Conservation (phyloP, 35 echinoderm and acorn worm genomes). For the Antedon bifida region DNA sequence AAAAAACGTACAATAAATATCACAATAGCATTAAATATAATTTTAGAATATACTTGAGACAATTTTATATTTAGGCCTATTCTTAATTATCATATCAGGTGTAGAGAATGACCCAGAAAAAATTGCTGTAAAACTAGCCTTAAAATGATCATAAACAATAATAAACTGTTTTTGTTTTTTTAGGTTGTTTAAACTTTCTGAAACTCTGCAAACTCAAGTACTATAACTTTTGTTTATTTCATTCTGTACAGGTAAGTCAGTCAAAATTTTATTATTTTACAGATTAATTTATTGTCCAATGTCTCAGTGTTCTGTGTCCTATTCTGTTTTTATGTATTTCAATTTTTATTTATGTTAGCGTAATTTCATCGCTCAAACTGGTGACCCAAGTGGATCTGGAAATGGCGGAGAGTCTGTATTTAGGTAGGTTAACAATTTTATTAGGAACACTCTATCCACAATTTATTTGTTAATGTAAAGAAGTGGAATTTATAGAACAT, state of each 20-base stretch:
- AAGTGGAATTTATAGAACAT: not conserved
- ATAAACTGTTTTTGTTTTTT: not conserved
- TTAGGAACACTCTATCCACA: not conserved
- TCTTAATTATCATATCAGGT: no score
- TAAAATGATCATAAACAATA: no score
- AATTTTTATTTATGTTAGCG: conserved; percentile 25
- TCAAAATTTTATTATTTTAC: not conserved
- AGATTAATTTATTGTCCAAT: no score
- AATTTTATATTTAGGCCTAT: no score
- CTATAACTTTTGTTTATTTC: not conserved
- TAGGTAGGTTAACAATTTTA: conserved; percentile 44
- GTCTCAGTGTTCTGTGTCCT: no score
- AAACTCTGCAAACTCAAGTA: not conserved
- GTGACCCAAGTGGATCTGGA: conserved; percentile 76
- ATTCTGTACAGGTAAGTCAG: not conserved
- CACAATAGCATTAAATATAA: no score
- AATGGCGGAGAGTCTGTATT: conserved; percentile 71
- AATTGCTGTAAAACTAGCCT: no score
- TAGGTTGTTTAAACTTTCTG: not conserved
- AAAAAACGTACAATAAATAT: no score
- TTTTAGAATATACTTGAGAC: no score
- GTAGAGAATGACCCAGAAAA: no score
- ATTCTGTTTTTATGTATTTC: not conserved
- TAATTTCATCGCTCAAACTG: conserved; percentile 81
- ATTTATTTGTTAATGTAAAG: not conserved